Percentiles rank a stretch among this genome's conserved stretches.
These are phyloP conservation scores for Drosophila differens DNA, from an alignment of 2,888 invertebrate genomes.

Conservation along the genomic window DNA sequence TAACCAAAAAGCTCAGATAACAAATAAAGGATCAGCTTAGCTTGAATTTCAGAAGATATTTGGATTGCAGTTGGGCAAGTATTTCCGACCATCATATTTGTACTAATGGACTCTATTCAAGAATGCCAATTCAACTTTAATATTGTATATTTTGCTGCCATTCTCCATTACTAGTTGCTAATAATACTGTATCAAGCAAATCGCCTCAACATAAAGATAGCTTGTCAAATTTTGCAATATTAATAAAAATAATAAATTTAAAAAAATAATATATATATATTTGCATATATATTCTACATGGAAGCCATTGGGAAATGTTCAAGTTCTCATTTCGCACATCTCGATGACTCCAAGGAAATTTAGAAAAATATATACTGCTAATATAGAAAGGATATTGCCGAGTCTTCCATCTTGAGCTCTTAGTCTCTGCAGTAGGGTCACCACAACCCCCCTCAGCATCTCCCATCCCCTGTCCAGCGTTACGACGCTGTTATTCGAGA, in stretches of 20 bases:
- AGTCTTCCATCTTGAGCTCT: not conserved
- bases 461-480: not conserved
- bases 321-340: not conserved
- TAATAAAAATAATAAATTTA: not conserved
- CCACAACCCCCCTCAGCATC: not conserved
- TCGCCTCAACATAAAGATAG: no score
- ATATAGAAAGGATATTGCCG: not conserved
- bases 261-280: not conserved
- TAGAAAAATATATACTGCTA: no score
- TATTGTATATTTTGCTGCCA: not conserved
- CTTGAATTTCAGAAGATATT: conserved; percentile 7
- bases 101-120: not conserved
- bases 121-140: not conserved
- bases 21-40: conserved; percentile 47
- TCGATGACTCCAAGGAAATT: not conserved
- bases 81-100: not conserved
- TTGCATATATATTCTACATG: not conserved
- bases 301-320: not conserved
- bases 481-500: conserved; percentile 1
- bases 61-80: not conserved
- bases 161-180: not conserved
- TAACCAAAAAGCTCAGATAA: conserved; percentile 18
- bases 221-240: not conserved
- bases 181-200: no score
- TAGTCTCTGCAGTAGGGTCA: not conserved